Evolutionary conservation across 2,888 invertebrate species (phyloP).

Genomic region (Agrilus mali): DNA sequence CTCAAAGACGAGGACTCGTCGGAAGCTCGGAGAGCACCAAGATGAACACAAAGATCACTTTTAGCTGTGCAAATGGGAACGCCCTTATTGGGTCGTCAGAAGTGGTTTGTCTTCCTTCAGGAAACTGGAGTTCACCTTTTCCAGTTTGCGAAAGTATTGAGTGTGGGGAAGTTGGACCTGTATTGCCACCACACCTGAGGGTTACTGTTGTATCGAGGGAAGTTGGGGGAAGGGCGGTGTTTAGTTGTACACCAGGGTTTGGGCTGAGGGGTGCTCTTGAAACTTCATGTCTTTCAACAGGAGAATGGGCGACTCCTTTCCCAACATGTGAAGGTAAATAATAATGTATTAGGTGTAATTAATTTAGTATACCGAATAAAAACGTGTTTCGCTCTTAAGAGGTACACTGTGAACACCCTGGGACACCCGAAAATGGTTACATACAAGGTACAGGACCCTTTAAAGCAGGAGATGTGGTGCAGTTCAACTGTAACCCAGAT

Average conservation of each 20-base stretch:
- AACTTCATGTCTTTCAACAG: slow-evolving; percentile 62
- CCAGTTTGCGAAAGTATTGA: slow-evolving; percentile 77
- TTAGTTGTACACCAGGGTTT: slow-evolving; percentile 67
- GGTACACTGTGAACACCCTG: slow-evolving; percentile 66
- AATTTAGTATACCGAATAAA: too few species aligned
- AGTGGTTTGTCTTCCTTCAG: slow-evolving; percentile 66
- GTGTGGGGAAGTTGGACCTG: slow-evolving; percentile 58
- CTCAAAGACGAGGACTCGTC: slow-evolving; percentile 59
- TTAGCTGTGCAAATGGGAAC: slow-evolving; percentile 70
- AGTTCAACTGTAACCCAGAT: slow-evolving; percentile 78
- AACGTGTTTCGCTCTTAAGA: too few species aligned
- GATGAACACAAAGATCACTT: slow-evolving; percentile 59
- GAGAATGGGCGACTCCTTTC: slow-evolving; percentile 68
- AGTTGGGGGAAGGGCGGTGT: slow-evolving; percentile 69
- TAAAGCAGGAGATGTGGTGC: slow-evolving; percentile 73
- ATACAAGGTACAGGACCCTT: slow-evolving; percentile 66
- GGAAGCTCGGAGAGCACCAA: slow-evolving; percentile 59
- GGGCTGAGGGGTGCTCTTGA: slow-evolving; percentile 62
- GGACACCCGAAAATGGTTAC: slow-evolving; percentile 64
- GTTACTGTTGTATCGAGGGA: slow-evolving; percentile 65
- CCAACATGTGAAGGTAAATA: slow-evolving; percentile 59
- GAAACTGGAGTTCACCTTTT: slow-evolving; percentile 73
- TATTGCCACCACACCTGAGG: slow-evolving; percentile 46
- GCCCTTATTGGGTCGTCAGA: slow-evolving; percentile 64
- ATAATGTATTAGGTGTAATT: too few species aligned